A percentile compares a stretch with the other conserved stretches of the same genome.
Conservation (phyloP, 2,888 invertebrate species). For the Hymenopus coronatus region DNA sequence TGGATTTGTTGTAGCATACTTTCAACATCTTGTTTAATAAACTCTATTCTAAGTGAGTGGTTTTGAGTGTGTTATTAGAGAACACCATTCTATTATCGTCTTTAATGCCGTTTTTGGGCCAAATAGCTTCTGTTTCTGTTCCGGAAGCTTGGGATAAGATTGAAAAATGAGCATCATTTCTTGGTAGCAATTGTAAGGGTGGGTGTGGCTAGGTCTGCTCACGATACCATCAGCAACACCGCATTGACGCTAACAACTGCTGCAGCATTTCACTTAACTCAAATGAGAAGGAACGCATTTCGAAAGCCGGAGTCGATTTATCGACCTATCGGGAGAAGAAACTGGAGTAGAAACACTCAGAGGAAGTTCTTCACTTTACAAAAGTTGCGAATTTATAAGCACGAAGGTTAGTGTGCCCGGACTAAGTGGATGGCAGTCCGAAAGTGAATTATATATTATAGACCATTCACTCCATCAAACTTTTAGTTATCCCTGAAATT, state of each 20-base stretch:
- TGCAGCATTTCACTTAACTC: background rate
- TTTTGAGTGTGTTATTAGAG: no score
- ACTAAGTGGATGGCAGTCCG: background rate
- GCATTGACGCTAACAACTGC: background rate
- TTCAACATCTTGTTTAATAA: no score
- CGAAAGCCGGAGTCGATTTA: background rate
- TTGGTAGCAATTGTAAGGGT: background rate
- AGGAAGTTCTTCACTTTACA: background rate
- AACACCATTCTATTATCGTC: background rate
- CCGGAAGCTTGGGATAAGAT: background rate
- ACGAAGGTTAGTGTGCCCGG: background rate
- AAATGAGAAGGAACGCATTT: constrained; percentile 3
- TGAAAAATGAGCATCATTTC: background rate
- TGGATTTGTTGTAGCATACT: no score
- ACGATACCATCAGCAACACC: background rate
- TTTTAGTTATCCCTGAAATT: background rate
- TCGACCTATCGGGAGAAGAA: background rate
- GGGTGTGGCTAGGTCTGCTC: background rate
- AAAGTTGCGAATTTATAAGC: background rate
- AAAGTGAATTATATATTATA: background rate
- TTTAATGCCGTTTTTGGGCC: background rate
- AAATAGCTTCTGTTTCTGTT: background rate
- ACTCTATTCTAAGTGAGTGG: no score
- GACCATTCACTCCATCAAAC: background rate
- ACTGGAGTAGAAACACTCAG: background rate